A percentile compares a stretch with the other conserved stretches of the same genome.
These are phyloP conservation scores for Lucinisca nassula DNA, from an alignment of 2,888 invertebrate genomes.

Conservation along the genomic window DNA sequence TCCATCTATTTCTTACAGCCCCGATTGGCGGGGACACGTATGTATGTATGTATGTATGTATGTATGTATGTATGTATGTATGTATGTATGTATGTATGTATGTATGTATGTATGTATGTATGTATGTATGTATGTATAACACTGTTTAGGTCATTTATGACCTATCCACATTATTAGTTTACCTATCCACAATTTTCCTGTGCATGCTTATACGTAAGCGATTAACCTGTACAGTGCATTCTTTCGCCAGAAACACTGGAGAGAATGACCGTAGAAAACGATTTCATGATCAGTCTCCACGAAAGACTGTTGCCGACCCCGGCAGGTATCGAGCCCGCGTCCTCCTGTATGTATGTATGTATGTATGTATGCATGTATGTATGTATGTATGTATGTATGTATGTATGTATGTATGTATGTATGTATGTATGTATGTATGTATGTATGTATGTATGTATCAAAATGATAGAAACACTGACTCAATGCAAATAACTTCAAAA, in stretches of 20 bases:
- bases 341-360: constrained; percentile 2
- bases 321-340: too few relatives aligned
- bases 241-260: too few relatives aligned
- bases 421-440: constrained; percentile 19
- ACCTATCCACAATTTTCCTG: too few relatives aligned
- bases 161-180: background rate
- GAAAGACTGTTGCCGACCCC: too few relatives aligned
- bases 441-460: constrained; percentile 16
- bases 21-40: too few relatives aligned
- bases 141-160: background rate
- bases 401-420: constrained; percentile 23
- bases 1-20: too few relatives aligned
- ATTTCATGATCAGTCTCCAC: too few relatives aligned
- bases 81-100: constrained; percentile 15
- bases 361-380: constrained; percentile 24
- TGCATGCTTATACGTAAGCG: too few relatives aligned
- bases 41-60: constrained; percentile 15
- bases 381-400: constrained; percentile 12
- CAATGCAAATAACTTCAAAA: too few relatives aligned
- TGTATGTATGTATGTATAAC: constrained; percentile 5
- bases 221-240: too few relatives aligned
- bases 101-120: constrained; percentile 15
- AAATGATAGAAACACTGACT: too few relatives aligned
- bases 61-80: constrained; percentile 15
- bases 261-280: background rate